These are phyloP conservation scores for Leptestheria dahalacensis DNA, from an alignment of 1,140 invertebrate genomes.

Conservation along the genomic window DNA sequence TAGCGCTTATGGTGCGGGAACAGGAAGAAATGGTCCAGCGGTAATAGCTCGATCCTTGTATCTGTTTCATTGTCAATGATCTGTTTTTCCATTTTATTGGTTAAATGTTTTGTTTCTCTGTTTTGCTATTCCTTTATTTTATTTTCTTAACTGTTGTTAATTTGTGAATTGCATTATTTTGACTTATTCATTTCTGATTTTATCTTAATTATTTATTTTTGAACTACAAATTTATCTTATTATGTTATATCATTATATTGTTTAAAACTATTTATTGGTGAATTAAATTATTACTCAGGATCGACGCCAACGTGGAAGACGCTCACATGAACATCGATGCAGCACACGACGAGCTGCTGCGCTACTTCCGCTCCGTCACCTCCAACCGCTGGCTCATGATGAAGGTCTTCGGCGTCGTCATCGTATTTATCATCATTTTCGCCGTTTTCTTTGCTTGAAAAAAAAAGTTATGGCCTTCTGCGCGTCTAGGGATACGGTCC, in stretches of 20 bases:
- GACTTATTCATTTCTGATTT: too few relatives aligned
- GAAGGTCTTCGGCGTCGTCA: conserved; percentile 95
- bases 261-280: conserved; percentile 19
- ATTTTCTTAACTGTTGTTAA: too few relatives aligned
- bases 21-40: conserved; percentile 96
- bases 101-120: too few relatives aligned
- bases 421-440: conserved; percentile 99
- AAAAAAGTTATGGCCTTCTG: not conserved
- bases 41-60: conserved; percentile 32
- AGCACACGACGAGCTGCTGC: conserved; percentile 90
- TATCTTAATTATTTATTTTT: too few relatives aligned
- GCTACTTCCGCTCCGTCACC: conserved; percentile 94
- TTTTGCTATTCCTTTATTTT: too few relatives aligned
- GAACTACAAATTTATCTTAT: too few relatives aligned
- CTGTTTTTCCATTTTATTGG: not conserved
- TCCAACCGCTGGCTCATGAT: conserved; percentile 98
- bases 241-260: too few relatives aligned
- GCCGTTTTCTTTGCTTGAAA: conserved; percentile 77
- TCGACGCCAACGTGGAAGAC: conserved; percentile 93
- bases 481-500: not conserved
- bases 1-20: conserved; percentile 97
- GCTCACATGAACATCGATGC: conserved; percentile 92
- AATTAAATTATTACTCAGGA: conserved; percentile 50
- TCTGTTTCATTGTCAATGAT: conserved; percentile 11
- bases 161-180: too few relatives aligned